Evolutionary conservation across 2,797 vertebrate species (phyloP).

Genomic region (Apogon hyalosoma): DNA sequence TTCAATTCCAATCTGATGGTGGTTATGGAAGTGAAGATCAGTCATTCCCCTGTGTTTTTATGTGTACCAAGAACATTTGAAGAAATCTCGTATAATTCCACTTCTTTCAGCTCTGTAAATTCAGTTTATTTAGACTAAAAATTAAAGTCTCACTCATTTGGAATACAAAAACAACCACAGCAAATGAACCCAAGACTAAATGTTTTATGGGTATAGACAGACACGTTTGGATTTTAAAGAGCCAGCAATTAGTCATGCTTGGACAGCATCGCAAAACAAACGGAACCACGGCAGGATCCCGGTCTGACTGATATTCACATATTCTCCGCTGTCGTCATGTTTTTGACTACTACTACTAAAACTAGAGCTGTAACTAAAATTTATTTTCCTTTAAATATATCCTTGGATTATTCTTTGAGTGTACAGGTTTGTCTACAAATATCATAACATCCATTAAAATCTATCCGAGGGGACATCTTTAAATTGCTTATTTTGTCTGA

Average conservation of each 20-base stretch:
- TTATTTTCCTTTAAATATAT: background rate
- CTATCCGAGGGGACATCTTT: background rate
- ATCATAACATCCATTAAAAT: too few species aligned
- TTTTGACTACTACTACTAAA: background rate
- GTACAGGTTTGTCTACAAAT: background rate
- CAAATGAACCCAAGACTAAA: background rate
- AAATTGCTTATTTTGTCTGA: background rate
- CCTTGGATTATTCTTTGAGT: background rate
- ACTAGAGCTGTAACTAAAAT: background rate
- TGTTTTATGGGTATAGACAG: background rate
- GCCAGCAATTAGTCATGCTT: slow-evolving; percentile 18
- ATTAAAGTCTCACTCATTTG: background rate
- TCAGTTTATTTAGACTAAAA: slow-evolving; percentile 8
- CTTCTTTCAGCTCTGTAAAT: slow-evolving; percentile 8
- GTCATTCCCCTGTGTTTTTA: slow-evolving; percentile 1
- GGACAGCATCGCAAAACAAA: slow-evolving; percentile 7
- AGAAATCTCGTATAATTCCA: slow-evolving; percentile 8
- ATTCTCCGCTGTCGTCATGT: background rate
- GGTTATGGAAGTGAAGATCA: slow-evolving; percentile 48
- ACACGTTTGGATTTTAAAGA: slow-evolving; percentile 7
- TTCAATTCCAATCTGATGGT: slow-evolving; percentile 36
- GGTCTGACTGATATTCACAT: background rate
- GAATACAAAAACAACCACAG: slow-evolving; percentile 12
- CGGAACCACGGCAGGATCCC: background rate
- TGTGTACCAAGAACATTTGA: slow-evolving; percentile 15